Percentiles rank a stretch among this genome's conserved stretches.
phyloP scores from a whole-genome alignment of 2,797 vertebrate species.

The Cynopterus sphinx region DNA sequence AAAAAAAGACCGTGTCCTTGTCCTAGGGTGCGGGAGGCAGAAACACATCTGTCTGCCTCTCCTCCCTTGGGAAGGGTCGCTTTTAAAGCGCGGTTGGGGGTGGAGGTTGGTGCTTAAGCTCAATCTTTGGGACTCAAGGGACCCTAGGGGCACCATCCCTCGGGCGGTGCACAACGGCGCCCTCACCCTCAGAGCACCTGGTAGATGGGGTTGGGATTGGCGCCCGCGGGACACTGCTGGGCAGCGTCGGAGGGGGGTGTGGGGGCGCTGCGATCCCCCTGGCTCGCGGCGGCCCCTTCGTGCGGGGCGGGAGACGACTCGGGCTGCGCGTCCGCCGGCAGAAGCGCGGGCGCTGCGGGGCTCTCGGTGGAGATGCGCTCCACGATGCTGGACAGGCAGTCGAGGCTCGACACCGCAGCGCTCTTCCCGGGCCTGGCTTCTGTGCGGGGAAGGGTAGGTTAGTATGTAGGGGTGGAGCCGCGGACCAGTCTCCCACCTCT shows the following conservation, averaged over 20 bases:
- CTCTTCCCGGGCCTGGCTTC: slow-evolving; percentile 89
- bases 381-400: slow-evolving; percentile 98
- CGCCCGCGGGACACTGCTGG: slow-evolving; percentile 83
- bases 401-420: slow-evolving; percentile 93
- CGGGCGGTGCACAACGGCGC: background rate
- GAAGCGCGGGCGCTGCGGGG: slow-evolving; percentile 84
- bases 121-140: background rate
- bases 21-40: background rate
- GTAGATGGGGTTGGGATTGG: slow-evolving; percentile 89
- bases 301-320: slow-evolving; percentile 84
- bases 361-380: slow-evolving; percentile 96
- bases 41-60: background rate
- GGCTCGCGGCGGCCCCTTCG: slow-evolving; percentile 81
- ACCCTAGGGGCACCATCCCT: background rate
- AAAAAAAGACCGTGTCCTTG: background rate
- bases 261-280: slow-evolving; percentile 78
- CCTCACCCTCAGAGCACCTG: slow-evolving; percentile 91
- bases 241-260: slow-evolving; percentile 83
- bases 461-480: background rate
- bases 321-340: slow-evolving; percentile 85
- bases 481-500: background rate
- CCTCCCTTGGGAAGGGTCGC: background rate
- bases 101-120: background rate
- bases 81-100: slow-evolving; percentile 63
- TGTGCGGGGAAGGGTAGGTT: slow-evolving; percentile 67